phyloP scores from a whole-genome alignment of 2,797 vertebrate genomes.

The Argentina silus region DNA sequence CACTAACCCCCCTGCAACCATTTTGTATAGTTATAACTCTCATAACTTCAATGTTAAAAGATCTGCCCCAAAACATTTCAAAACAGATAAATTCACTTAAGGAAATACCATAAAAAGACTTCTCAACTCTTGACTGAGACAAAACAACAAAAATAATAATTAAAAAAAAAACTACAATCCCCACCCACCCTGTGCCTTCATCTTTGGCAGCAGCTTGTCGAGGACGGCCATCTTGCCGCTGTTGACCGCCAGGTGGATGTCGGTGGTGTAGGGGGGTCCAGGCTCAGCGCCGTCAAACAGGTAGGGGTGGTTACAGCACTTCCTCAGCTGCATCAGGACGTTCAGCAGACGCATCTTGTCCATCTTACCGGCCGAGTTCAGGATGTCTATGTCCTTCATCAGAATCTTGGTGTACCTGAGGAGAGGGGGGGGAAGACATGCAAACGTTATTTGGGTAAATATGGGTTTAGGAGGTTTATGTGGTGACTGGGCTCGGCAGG shows the following conservation, averaged over 20 bases:
- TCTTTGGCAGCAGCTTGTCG: conserved; percentile 93
- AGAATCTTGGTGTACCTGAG: conserved; percentile 96
- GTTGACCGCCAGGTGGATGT: conserved; percentile 96
- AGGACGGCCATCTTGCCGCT: conserved; percentile 97
- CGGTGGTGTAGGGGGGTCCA: conserved; percentile 96
- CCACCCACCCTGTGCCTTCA: conserved; percentile 90
- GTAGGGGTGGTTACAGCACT: conserved; percentile 98
- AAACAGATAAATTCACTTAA: no score
- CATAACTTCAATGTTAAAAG: no score
- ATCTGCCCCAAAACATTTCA: no score
- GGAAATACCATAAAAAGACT: no score
- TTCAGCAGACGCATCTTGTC: conserved; percentile 98
- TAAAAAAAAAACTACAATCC: neutral
- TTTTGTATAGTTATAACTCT: neutral
- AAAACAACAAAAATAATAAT: no score
- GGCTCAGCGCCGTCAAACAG: conserved; percentile 97
- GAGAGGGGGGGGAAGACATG: conserved; percentile 7
- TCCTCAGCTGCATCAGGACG: conserved; percentile 96
- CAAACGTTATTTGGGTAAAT: neutral
- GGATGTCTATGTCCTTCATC: conserved; percentile 99
- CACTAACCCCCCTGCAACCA: neutral
- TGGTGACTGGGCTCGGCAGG: neutral
- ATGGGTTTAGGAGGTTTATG: neutral
- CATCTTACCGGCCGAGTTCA: conserved; percentile 98
- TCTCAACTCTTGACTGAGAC: no score